These are phyloP conservation scores for Ochotona princeps DNA, from an alignment of 2,113 vertebrate genomes.

Conservation along the genomic window DNA sequence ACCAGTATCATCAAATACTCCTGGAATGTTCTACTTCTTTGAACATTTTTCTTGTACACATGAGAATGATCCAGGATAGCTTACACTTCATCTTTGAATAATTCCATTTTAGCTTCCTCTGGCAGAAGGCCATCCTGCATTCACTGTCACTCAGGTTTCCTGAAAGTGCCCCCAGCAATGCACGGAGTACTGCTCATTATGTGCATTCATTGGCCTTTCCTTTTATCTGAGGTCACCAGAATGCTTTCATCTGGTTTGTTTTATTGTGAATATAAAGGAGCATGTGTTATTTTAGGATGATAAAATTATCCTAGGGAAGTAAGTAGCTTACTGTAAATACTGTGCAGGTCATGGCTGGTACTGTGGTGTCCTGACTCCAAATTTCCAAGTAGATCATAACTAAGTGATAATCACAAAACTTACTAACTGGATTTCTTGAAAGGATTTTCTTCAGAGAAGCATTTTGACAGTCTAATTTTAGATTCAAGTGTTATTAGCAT, in stretches of 20 bases:
- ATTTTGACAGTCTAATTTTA: constrained; percentile 51
- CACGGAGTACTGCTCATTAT: neutral
- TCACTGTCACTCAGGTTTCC: neutral
- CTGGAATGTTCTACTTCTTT: neutral
- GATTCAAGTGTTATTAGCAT: neutral
- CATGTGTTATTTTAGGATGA: neutral
- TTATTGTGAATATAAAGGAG: neutral
- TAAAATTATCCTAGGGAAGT: constrained; percentile 26
- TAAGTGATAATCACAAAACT: neutral
- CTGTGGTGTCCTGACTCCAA: neutral
- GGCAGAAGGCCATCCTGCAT: neutral
- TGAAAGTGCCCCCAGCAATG: too few relatives aligned
- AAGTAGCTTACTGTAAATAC: neutral
- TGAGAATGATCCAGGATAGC: neutral
- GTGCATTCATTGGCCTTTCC: neutral
- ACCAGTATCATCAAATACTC: neutral
- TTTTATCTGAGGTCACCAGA: neutral
- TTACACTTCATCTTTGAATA: neutral
- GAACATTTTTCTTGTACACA: neutral
- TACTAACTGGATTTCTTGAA: constrained; percentile 15
- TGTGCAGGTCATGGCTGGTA: neutral
- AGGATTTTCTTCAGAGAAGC: constrained; percentile 32
- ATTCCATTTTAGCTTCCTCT: neutral
- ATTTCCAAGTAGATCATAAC: constrained; percentile 11
- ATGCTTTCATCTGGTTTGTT: constrained; percentile 14